Evolutionary conservation across 2,797 vertebrate genomes (phyloP), one percentile per base, ranked within the genome.

Genomic region (Peromyscus aztecus): DNA sequence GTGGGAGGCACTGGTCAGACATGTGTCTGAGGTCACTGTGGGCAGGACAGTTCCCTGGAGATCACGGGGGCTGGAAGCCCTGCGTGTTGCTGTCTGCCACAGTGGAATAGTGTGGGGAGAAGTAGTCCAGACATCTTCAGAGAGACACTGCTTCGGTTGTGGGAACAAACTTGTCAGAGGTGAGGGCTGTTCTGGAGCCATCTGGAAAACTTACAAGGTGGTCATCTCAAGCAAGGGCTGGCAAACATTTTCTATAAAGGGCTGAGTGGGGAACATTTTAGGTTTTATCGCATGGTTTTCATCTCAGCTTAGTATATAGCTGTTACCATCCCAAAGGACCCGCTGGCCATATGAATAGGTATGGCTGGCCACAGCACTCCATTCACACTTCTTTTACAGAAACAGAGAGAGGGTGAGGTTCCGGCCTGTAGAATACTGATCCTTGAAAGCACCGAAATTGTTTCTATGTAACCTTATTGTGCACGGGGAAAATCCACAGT

Each of bases 381-480:
- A 61, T 23, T 43, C 71, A 40, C n/a, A 67, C 9, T n/a, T 63
- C 65, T 88, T 84, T 94, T 86, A 80, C 14, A 76, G 10, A 75
- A 94, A 67, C 59, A 93, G 67, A 81, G 86, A 82, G 13, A 55
- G 63, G 83, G 37, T 27, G 46, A 67, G 34, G 49, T 84, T 89
- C 57, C 4, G 43, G 24, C n/a, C 55, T 31, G 43, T 31, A 67
- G n/a, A 71, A 69, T 37, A 46, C 34, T 37, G 19, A 14, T 61
- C 61, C 57, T 57, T 57, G 65, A 95, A 78, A 71, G 61, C 67
- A 91, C 17, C 21, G 27, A 78, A 81, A 57, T 85, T 37, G 4
- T 85, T 93, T 97, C 65, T 61, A 87, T 76, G 71, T 94, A 94
- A 87, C 73, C 63, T 49, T 86, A 92, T 27, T 85, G 59, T 55